Base-by-base conservation (phyloP, 1,140 invertebrate species). In the Macrotrachela quadricornifera region DNA sequence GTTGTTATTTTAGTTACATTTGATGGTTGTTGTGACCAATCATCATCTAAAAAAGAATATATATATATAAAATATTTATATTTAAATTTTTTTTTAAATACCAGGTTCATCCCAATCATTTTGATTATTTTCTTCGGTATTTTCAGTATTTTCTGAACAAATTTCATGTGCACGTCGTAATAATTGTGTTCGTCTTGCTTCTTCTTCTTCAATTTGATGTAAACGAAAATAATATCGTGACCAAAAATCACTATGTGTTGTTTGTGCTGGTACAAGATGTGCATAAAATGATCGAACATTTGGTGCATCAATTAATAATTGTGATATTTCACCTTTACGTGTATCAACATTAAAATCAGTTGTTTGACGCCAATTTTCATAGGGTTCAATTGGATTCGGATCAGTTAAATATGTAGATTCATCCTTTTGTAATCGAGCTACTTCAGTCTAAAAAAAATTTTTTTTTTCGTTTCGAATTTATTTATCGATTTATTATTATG, bases 181-280 rank as follows among this genome's bases (percentile, higher is more conserved):
- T 57, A 65, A 57, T 36, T 63, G 62, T 55, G 57, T 50, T 51
- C 61, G 61, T 46, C 63, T 58, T 12, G 57, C 62, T 56, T 73
- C 69, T 50, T 67, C 66, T 56, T 67, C 46, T 21, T 64, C 56
- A 30, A 74, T 55, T 44, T 66, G 64, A 50, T 71, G 62, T 10
- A 72, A 60, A 51, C 64, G 64, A 59, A 69, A 74, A 58, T 69
- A 73, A 58, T 74, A 74, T 39, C 70, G 58, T 42, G 65, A 63
- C 72, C 72, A 74, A 59, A 74, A 74, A 47, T 71, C 65, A 38
- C 62, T 58, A 58, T 73, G 71, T 2, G 71, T 69, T 45, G 73
- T 61, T 50, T 63, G 57, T 18, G 60, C 57, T 16, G 70, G 70
- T 12, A 71, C 69, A 68, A 66, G 42, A 17, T 69, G 64, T 39